Conservation (phyloP, 2,888 invertebrate genomes). For the Pheosia gnoma region DNA sequence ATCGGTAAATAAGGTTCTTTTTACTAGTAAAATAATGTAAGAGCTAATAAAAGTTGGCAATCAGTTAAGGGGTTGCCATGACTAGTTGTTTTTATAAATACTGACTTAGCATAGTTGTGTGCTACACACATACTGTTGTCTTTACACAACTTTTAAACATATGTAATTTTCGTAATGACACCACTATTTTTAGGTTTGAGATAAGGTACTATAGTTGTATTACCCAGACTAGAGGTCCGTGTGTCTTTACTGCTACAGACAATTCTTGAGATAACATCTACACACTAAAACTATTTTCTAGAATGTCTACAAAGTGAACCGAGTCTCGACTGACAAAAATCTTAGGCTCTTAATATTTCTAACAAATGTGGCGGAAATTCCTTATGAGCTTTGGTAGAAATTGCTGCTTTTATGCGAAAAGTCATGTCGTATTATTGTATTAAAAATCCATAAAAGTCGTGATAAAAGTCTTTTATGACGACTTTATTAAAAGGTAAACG, state of each 20-base stretch:
- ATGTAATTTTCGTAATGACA: too few species aligned
- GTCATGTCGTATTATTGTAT: conserved; percentile 24
- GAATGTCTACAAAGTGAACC: conserved; percentile 30
- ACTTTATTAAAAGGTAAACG: too few species aligned
- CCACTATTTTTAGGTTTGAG: too few species aligned
- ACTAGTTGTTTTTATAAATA: not conserved
- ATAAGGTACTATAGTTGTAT: not conserved
- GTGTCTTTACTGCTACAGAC: not conserved
- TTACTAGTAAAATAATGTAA: not conserved
- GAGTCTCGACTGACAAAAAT: conserved; percentile 30
- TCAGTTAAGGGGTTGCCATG: not conserved
- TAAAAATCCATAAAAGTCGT: conserved; percentile 27
- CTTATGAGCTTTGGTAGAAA: not conserved
- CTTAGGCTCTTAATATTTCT: conserved; percentile 14
- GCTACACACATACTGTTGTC: not conserved
- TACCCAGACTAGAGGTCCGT: not conserved
- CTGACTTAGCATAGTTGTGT: not conserved
- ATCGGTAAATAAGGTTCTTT: not conserved
- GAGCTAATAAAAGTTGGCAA: not conserved
- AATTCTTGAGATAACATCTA: not conserved
- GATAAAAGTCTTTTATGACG: conserved; percentile 5
- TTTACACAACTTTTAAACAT: too few species aligned
- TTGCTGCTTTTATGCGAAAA: conserved; percentile 30
- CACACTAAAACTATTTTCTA: conserved; percentile 35
- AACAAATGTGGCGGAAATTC: not conserved